Evolutionary conservation across 1,140 invertebrate genomes (phyloP), one percentile per base, ranked within the genome.

Genomic region (Drosophila suzukii): DNA sequence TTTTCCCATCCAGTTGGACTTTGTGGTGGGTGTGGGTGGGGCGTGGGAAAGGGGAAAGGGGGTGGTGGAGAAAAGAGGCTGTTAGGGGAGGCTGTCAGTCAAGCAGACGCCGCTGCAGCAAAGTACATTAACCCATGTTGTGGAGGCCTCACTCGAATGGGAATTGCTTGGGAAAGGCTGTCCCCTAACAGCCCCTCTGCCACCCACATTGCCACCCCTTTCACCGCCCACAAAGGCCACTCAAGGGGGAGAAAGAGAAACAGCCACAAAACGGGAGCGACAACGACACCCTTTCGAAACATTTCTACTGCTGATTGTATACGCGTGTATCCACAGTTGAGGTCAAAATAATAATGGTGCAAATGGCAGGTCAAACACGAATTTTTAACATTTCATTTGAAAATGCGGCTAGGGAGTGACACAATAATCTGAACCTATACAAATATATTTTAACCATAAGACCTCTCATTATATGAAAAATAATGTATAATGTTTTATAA

Each of bases 51-150:
- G 15, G 6, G 50, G 7, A 30, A 3, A 15, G 32, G 36, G 20
- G 44, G 12, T 6, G 54, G 10, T 17, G 43, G 27, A 30, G 32
- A 34, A 34, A 34, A 34, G 39, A 20, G 58, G 41, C 54, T 58
- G 60, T 49, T 73, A 57, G 50, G 60, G 77, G 43, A 60, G 68
- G 60, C 61, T 78, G 78, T 59, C 68, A 78, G 81, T 78, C 77
- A 81, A 57, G 68, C 68, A 81, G 81, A 86, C 81, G 82, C 83
- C 75, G 77, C 57, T 81, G 71, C 61, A 67, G 58, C 36, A 89
- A 77, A 88, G 83, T 88, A 89, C 83, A 78, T 88, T 88, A 88
- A 88, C 83, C 83, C 84, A 88, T 73, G 79, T 41, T 57, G 53
- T 51, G 57, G 65, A 36, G 71, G 76, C 50, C 79, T 58, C 55